Evolutionary conservation across 2,888 invertebrate genomes (phyloP).

Genomic region (Euzophera pinguis): DNA sequence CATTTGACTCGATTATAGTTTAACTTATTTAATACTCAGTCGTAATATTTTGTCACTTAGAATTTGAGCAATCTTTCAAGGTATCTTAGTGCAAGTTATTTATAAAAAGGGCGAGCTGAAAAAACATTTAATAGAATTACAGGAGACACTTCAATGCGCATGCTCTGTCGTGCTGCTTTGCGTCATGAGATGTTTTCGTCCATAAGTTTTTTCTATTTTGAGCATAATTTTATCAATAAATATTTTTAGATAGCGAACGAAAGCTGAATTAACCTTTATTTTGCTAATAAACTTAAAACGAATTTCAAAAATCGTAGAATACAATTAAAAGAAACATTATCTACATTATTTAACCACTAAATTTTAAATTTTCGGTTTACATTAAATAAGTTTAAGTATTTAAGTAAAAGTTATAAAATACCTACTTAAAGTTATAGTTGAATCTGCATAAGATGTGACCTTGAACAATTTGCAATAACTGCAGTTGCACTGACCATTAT

Average conservation of each 20-base stretch:
- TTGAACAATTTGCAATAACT: constrained; percentile 2
- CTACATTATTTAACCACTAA: no score
- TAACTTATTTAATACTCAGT: background rate
- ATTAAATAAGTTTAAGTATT: no score
- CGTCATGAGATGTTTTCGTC: constrained; percentile 45
- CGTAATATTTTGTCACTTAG: background rate
- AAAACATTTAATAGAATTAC: constrained; percentile 48
- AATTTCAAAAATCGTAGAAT: background rate
- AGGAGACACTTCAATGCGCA: constrained; percentile 37
- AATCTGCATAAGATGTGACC: constrained; percentile 9
- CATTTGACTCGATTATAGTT: background rate
- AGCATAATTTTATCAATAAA: constrained; percentile 9
- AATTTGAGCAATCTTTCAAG: background rate
- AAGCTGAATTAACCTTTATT: background rate
- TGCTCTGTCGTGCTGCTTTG: constrained; percentile 41
- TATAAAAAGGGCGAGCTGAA: constrained; percentile 12
- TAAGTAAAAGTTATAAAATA: no score
- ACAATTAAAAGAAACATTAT: no score
- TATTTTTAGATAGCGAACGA: background rate
- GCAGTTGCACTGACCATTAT: background rate
- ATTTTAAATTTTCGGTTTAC: no score
- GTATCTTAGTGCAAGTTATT: constrained; percentile 7
- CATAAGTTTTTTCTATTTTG: constrained; percentile 23
- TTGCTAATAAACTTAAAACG: background rate
- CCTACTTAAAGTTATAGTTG: no score